Evolutionary conservation across 2,797 vertebrate genomes (phyloP).

Genomic region (Oreochromis mossambicus): DNA sequence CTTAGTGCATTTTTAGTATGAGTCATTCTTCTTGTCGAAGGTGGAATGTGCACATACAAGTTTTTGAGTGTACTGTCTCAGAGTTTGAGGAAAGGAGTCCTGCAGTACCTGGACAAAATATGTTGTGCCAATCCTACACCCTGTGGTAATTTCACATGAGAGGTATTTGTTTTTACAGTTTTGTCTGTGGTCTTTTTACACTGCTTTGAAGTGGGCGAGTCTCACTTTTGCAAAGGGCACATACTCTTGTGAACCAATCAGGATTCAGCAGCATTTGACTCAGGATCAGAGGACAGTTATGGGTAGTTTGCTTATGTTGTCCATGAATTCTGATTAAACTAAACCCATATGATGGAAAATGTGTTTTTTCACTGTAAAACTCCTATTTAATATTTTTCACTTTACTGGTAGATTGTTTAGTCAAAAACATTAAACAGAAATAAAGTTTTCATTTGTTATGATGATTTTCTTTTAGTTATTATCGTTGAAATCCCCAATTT

Average conservation of each 20-base stretch:
- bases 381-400: background rate
- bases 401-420: background rate
- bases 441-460: background rate
- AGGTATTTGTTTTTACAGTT: background rate
- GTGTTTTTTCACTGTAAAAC: background rate
- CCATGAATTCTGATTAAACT: background rate
- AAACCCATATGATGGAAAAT: background rate
- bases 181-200: background rate
- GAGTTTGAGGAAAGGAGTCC: background rate
- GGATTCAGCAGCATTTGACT: background rate
- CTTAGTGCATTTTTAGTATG: background rate
- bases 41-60: background rate
- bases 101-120: background rate
- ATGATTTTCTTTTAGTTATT: background rate
- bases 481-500: background rate
- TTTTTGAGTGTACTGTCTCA: background rate
- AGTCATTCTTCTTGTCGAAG: background rate
- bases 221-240: background rate
- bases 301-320: background rate
- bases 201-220: background rate
- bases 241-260: background rate
- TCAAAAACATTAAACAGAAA: background rate
- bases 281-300: background rate
- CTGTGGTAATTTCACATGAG: background rate
- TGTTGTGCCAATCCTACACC: background rate